Evolutionary conservation across 2,888 invertebrate species (phyloP), one percentile per base, ranked within the genome.

Genomic region (Dyspetes luteomarginatus): DNA sequence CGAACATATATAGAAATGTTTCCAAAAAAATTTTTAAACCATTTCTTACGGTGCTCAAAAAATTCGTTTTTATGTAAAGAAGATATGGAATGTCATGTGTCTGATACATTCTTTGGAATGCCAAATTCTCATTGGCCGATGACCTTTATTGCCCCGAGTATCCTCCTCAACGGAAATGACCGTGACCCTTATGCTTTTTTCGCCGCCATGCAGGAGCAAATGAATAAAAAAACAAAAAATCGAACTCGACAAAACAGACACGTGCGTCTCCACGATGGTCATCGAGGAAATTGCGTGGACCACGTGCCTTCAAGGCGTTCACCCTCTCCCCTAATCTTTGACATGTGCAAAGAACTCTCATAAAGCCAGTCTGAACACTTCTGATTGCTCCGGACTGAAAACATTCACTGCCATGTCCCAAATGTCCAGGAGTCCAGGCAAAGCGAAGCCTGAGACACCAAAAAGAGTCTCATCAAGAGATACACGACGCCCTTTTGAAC

Each of bases 271-370:
- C 24, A 28, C 41, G 76, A 65, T 67, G 58, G 58, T 56, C 62
- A 76, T 68, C 74, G 64, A 62, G 72, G 68, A n/a, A n/a, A 72
- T 76, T 73, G 76, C 55, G 30, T 30, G 36, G 65, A 80, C 76
- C 80, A 81, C 76, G 80, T 81, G 80, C 72, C 71, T 52, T 48
- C 62, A 48, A 73, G 80, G 68, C 71, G 12, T 36, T n/a, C n/a
- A n/a, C n/a, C 22, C 22, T 52, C 3, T 28, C 55, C 41, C 5
- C 45, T 55, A 36, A 26, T 26, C 9, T 17, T 45, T 45, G 5
- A 5, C 45, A 45, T 36, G 28, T 19, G 58, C 50, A 62, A 24
- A 26, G 24, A 12, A 15, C 17, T 62, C 55, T 67, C 48, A 24
- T 72, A 81, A 81, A 76, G 80, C 48, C 55, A 43, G 55, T 72